Evolutionary conservation across 2,113 vertebrate genomes (phyloP).

Genomic region (Riparia riparia): DNA sequence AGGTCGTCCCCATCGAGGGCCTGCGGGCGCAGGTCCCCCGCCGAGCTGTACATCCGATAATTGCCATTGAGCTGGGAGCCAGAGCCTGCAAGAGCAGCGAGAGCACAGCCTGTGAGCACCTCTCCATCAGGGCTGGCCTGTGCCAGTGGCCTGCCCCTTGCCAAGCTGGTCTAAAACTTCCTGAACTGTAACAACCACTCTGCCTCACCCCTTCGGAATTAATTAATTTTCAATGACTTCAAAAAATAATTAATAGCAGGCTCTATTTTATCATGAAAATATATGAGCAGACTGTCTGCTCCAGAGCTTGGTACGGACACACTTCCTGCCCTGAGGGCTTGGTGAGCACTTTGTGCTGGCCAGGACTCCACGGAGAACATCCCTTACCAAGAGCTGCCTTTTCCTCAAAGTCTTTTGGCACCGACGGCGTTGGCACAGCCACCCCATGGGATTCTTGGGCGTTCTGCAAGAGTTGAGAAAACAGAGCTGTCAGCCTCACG

Average conservation of each 20-base stretch:
- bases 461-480: conserved; percentile 58
- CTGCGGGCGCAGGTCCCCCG: conserved; percentile 75
- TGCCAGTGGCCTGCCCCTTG: neutral
- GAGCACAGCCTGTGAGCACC: neutral
- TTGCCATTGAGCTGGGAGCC: conserved; percentile 75
- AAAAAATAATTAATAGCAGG: neutral
- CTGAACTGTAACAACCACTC: neutral
- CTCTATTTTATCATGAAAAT: neutral
- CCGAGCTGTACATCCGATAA: conserved; percentile 78
- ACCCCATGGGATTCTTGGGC: conserved; percentile 79
- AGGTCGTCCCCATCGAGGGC: conserved; percentile 47
- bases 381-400: conserved; percentile 75
- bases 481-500: neutral
- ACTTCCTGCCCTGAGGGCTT: neutral
- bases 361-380: neutral
- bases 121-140: fast-evolving
- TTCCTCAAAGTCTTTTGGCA: conserved; percentile 76
- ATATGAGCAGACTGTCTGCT: neutral
- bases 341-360: fast-evolving
- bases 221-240: neutral
- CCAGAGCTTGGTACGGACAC: neutral
- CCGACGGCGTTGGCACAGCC: conserved; percentile 79
- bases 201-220: neutral
- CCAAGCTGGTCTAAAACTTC: neutral
- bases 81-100: conserved; percentile 66